Base-by-base conservation (phyloP, 1,140 invertebrate species). In the Drosophila orena region DNA sequence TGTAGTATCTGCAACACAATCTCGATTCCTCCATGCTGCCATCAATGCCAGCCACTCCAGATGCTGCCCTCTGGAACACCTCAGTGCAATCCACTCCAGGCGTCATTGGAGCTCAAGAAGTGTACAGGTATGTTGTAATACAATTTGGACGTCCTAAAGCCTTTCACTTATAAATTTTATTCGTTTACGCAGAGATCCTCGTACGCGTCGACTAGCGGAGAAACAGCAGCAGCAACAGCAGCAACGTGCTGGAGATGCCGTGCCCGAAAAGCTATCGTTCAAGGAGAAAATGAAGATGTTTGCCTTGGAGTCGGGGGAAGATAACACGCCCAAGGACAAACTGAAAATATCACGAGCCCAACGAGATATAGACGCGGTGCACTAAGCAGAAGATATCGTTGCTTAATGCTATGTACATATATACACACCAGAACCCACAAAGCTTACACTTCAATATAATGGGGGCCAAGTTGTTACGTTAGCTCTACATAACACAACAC, bases 261-360 rank as follows among this genome's bases (percentile, higher is more conserved):
- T 97, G 55, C 97, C 97, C 1, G 97, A 98, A 91, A 98, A 98
- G 85, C 93, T 98, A 10, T 97, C 96, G 54, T 98, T 98, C 91
- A 97, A 97, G 92, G 97, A 98, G 91, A 98, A 98, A 93, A 98
- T 98, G 97, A 98, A 98, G 93, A 98, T 98, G 97, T 98, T 98
- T 93, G 97, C 97, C 12, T 96, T 97, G 93, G 97, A 98, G 93
- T 97, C 97, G 1, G 97, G 97, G 24, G 97, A 98, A 92, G 94
- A 95, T 79, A 95, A 96, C 73, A 97, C 97, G 12, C 97, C 97
- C 43, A 96, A 97, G 92, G 97, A 98, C 90, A 98, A 98, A 93
- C 96, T 97, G 38, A 98, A 98, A 93, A 97, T 97, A 89, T 98
- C 97, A n/a, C 94, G 96, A 75, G 97, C 97, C 38, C 97, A 98